Evolutionary conservation across 1,140 invertebrate species (phyloP), one percentile per base, ranked within the genome.

Genomic region (Neocloeon triangulifer): DNA sequence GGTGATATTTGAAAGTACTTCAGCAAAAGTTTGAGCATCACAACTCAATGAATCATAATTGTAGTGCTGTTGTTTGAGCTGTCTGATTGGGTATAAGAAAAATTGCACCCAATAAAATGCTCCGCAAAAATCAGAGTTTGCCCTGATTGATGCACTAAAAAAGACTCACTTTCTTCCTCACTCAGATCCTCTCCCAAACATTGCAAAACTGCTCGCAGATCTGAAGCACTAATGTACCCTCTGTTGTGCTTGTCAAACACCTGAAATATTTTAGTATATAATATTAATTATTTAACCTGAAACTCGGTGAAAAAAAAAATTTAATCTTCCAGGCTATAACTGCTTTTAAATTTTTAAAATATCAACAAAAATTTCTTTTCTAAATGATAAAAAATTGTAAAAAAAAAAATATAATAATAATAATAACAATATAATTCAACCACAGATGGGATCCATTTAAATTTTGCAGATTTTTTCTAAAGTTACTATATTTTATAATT

Each of bases 201-300:
- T 50, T 84, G 78, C 22, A 84, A 51, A 5, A 84, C 79, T 0
- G 77, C 79, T 37, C 77, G 55, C 20, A 82, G 54, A 46, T 84
- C 79, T 0, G 77, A 81, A 3, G 78, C 76, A 18, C 75, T 80
- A 35, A 84, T 84, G 44, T 80, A 84, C 0, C 78, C 77, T 10
- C 78, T 63, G 52, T 81, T 81, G 43, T 80, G 78, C 44, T 84
- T 84, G 46, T 82, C 79, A 42, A 82, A 84, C 2, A 64, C 59
- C 62, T 65, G 46, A 13, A 54, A 55, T n/a, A n/a, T n/a, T n/a
- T n/a, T n/a, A 38, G 41, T 35, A n/a, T n/a, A n/a, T n/a, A n/a
- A n/a, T n/a, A n/a, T n/a, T n/a, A n/a, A n/a, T n/a, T n/a, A n/a
- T n/a, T n/a, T n/a, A n/a, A n/a, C n/a, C n/a, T n/a, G n/a, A n/a